phyloP scores from a whole-genome alignment of 2,797 vertebrate species.

The Coluber constrictor region DNA sequence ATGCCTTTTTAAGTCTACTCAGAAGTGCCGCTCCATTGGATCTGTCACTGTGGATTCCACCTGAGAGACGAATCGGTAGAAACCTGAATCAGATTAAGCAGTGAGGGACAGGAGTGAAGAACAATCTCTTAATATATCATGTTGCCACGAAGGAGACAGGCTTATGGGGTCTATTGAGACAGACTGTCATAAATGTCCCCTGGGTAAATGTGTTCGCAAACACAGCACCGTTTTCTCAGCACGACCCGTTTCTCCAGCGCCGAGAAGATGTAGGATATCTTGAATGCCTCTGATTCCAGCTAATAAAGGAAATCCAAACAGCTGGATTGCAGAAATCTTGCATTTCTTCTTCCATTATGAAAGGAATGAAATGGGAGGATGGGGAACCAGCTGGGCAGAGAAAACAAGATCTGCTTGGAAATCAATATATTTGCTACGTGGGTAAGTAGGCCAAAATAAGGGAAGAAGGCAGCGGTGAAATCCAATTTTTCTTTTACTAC shows the following conservation, averaged over 20 bases:
- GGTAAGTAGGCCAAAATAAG: background rate
- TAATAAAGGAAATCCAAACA: background rate
- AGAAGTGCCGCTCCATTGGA: background rate
- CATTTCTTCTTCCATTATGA: background rate
- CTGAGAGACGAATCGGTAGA: constrained; percentile 57
- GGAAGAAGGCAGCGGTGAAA: too few species aligned
- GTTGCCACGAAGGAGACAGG: constrained; percentile 33
- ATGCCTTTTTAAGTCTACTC: background rate
- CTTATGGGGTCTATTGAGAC: constrained; percentile 48
- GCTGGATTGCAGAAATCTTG: background rate
- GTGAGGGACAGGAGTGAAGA: constrained; percentile 1
- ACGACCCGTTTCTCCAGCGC: rapidly evolving
- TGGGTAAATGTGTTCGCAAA: constrained; percentile 1
- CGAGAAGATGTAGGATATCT: background rate
- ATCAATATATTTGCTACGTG: rapidly evolving
- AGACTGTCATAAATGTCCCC: constrained; percentile 39
- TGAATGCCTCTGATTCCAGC: constrained; percentile 1
- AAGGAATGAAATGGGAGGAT: background rate
- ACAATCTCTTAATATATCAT: constrained; percentile 56
- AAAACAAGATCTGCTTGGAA: rapidly evolving
- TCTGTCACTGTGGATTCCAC: constrained; percentile 46
- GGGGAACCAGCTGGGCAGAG: background rate
- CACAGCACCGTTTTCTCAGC: background rate
- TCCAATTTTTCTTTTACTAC: too few species aligned
- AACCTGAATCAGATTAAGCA: constrained; percentile 47